Base-by-base conservation (phyloP, 64 coral and sea anemone species). In the Montipora capricornis region DNA sequence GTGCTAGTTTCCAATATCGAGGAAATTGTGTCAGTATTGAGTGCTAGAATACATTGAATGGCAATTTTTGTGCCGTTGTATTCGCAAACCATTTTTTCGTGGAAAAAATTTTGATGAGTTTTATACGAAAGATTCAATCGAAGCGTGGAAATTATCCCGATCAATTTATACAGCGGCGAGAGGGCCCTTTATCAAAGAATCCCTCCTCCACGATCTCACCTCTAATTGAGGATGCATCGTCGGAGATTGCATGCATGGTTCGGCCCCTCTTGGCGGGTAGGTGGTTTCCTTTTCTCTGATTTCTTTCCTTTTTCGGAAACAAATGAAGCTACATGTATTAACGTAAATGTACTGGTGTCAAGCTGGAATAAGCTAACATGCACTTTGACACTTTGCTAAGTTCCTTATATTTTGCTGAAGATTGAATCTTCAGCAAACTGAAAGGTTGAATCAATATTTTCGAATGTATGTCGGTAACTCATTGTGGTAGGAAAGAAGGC, bases 1-100 rank as follows among this genome's bases (percentile, higher is more conserved):
- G 81, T 84, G 16, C 10, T 1, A 68, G 82, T 4, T 73, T 59
- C 16, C 82, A 86, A 86, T 86, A 86, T 86, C 82, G 66, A 19
- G 16, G 62, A 49, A 46, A 84, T 71, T 47, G 9, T 64, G 13
- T 26, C 66, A 10, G 66, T 86, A 70, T 73, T 73, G 64, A 50
- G 67, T 19, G 15, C 44, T 60, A 17, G 44, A 69, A 46, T 84
- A 6, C 17, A 20, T n/a, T 71, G 46, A 86, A 50, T 37, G 7
- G 3, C 5, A 20, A 37, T 86, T 86, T 50, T 46, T 8, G 46
- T 24, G 67, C 82, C 3, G 37, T n/a, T 49, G 4, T 68, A 5
- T 67, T 46, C 6, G 29, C 14, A 5, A 67, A 68, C 8, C 37
- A 8, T 47, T 58, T 29, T 14, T 68, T 46, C 6, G 1, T 22